Base-by-base conservation (phyloP, 2,113 vertebrate species). In the Bostrychus sinensis region DNA sequence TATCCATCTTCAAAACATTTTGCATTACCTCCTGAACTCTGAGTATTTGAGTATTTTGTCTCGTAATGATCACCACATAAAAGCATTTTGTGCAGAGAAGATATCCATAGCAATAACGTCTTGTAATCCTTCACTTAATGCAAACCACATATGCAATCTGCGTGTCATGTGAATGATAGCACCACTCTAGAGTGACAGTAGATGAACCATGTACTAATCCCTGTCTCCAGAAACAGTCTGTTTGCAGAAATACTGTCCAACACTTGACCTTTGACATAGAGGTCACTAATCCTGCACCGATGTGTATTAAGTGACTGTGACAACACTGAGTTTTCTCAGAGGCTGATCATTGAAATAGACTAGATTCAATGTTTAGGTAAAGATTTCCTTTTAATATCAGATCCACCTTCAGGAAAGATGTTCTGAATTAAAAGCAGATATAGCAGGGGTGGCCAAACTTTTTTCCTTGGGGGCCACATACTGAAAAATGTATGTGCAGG, bases 71-170 rank as follows among this genome's bases (percentile, higher is more conserved):
- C 30, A 32, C 30, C 30, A 32, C 8, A 7, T 7, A 32, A 72
- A 80, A 16, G 45, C 38, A 63, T 66, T 39, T 48, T 26, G 8
- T 66, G 57, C 46, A 48, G 55, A 25, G 16, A 77, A 34, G 69
- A 84, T 76, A 75, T 70, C 72, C 72, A 65, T 36, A 70, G 57
- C 56, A 56, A 69, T n/a, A 42, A 72, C 64, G 63, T 63, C 67
- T 60, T 19, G 62, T 87, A 76, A 84, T 78, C 76, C 66, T 71
- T 63, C 13, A 54, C 56, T 76, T 62, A 82, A 68, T 70, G 74
- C 61, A 80, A 43, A 72, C 65, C 2, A 61, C 75, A 72, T 73
- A 25, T 80, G 71, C 56, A 60, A 46, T 66, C 60, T 56, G 30
- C 34, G 51, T 77, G 34, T 26, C 45, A 36, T 48, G 58, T 45